Evolutionary conservation across 2,113 vertebrate species (phyloP), one percentile per base, ranked within the genome.

Genomic region (human): DNA sequence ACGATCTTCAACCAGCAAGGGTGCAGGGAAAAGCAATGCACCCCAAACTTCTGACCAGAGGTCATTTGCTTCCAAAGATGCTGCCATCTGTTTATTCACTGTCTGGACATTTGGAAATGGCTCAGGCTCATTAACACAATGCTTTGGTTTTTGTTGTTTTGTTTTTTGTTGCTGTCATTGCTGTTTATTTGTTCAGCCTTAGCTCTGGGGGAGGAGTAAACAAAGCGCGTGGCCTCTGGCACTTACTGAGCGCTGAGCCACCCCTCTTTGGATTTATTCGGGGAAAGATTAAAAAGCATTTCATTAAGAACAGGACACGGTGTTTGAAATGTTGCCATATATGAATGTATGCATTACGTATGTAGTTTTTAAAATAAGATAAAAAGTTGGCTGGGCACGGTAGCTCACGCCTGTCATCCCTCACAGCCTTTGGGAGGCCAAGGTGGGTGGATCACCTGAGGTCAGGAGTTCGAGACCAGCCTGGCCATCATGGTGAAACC

Each of bases 301-400:
- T 3, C n/a, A 1, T 3, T 0, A 3, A 84, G 80, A 61, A 59
- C 40, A 11, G 10, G 20, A 5, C 17, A 14, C 9, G 14, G 1
- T 70, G 20, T 40, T 70, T 55, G 50, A 22, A 22, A 40, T 35
- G 66, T 55, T 80, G 68, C 75, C 32, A 2, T 27, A 0, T 22
- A 2, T 5, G 27, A 43, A 22, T 57, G 27, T 25, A 6, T 5
- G 27, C 16, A 35, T 2, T n/a, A 2, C 14, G 43, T 1, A 0
- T 6, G 17, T 20, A 10, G 20, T 66, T 81, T 66, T 16, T 17
- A 43, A 81, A 84, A 35, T 22, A 32, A n/a, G 45, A 23, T 11
- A 5, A 38, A 66, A 30, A 17, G 22, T 6, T 6, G 2, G 30
- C 61, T 30, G 61, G 27, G 27, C 61, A 30, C 13, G 10, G 27